Evolutionary conservation across 2,888 invertebrate genomes (phyloP).

Genomic region (Gymnocheta viridis): DNA sequence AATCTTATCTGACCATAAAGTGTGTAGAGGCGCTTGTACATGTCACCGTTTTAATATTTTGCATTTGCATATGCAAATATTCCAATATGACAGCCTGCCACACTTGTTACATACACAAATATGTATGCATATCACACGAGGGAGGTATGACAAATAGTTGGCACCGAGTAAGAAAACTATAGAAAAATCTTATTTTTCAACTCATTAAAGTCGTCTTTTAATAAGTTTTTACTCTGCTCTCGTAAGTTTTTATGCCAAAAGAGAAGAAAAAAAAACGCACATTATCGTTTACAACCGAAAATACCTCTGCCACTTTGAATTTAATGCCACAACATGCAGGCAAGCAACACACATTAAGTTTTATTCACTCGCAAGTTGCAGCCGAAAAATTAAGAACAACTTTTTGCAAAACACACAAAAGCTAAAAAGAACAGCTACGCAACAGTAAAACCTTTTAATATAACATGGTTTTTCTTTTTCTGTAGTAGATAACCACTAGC

Average conservation of each 20-base stretch:
- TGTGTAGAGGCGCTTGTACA: slow-evolving; percentile 60
- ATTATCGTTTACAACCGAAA: slow-evolving; percentile 41
- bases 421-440: neutral
- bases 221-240: neutral
- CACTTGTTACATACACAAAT: slow-evolving; percentile 55
- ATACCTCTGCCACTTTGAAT: slow-evolving; percentile 54
- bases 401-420: slow-evolving; percentile 1
- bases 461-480: neutral
- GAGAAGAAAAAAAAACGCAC: slow-evolving; percentile 9
- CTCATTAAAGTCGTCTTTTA: neutral
- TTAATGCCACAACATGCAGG: slow-evolving; percentile 40
- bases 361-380: slow-evolving; percentile 39
- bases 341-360: slow-evolving; percentile 31
- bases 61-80: slow-evolving; percentile 66
- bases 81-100: slow-evolving; percentile 66
- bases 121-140: slow-evolving; percentile 23
- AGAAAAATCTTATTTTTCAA: too few species aligned
- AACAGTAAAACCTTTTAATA: slow-evolving; percentile 6
- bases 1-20: slow-evolving; percentile 49
- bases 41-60: slow-evolving; percentile 54
- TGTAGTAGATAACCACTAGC: neutral
- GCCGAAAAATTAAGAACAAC: slow-evolving; percentile 31
- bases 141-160: neutral
- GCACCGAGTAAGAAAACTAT: neutral
- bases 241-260: neutral